Percentiles rank a stretch among this genome's conserved stretches.
Evolutionary conservation across 2,888 invertebrate genomes (phyloP).

Genomic region (Prosapia bicincta): DNA sequence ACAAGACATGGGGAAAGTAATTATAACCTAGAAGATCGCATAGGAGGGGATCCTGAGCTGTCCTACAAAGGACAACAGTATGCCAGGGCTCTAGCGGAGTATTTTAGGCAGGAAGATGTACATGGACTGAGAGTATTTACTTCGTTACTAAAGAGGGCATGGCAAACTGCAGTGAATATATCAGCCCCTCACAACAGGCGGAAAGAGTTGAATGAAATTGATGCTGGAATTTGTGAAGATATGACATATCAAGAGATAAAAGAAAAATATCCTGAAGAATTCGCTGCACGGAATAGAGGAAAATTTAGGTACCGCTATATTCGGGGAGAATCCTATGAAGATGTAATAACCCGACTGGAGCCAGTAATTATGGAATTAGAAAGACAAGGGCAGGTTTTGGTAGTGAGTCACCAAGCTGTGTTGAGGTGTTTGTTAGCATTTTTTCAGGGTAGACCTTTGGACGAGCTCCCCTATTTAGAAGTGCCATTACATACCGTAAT

Average conservation of each 20-base stretch:
- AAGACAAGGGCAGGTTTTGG: constrained; percentile 91
- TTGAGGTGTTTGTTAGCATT: constrained; percentile 94
- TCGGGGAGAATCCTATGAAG: constrained; percentile 94
- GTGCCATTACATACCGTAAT: not conserved
- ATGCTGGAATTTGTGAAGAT: constrained; percentile 98
- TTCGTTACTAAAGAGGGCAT: constrained; percentile 92
- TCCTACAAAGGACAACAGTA: constrained; percentile 74
- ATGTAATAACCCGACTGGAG: constrained; percentile 93
- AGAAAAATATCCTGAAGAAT: constrained; percentile 90
- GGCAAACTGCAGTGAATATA: constrained; percentile 88
- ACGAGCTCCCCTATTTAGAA: constrained; percentile 49
- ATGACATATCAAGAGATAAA: constrained; percentile 98
- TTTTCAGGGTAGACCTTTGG: constrained; percentile 92
- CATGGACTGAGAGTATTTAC: constrained; percentile 92
- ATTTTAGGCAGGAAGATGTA: constrained; percentile 81
- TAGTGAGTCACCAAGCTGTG: constrained; percentile 96
- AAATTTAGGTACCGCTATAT: constrained; percentile 90
- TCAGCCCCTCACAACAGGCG: constrained; percentile 94
- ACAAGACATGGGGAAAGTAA: constrained; percentile 98
- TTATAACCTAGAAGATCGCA: constrained; percentile 88
- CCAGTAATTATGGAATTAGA: constrained; percentile 99
- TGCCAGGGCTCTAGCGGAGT: constrained; percentile 71
- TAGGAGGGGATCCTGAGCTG: constrained; percentile 94
- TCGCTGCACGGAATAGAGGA: constrained; percentile 91
- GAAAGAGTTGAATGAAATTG: constrained; percentile 98